Evolutionary conservation across 2,888 invertebrate genomes (phyloP).

Genomic region (Scaptomyza polygonia): DNA sequence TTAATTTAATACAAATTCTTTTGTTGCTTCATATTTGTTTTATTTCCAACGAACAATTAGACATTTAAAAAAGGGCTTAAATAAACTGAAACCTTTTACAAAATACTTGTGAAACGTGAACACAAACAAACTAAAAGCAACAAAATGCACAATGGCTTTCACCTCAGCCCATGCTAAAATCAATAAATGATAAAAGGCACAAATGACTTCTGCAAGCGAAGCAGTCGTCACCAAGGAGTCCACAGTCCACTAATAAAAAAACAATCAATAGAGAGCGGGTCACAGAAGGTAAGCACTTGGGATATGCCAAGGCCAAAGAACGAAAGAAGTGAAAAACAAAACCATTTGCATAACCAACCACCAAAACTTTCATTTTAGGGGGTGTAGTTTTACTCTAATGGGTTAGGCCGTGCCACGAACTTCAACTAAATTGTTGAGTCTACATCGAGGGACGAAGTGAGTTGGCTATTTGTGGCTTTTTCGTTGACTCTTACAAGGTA

Average conservation of each 20-base stretch:
- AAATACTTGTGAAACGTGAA: background rate
- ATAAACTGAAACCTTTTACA: background rate
- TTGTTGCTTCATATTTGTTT: too few relatives aligned
- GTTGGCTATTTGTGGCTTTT: slow-evolving; percentile 1
- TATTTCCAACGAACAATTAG: background rate
- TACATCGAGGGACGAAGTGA: slow-evolving; percentile 10
- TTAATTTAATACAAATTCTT: too few relatives aligned
- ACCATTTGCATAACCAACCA: slow-evolving; percentile 39
- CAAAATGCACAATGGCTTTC: slow-evolving; percentile 14
- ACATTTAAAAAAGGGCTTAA: background rate
- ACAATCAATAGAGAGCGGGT: slow-evolving; percentile 33
- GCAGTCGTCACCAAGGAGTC: slow-evolving; percentile 19
- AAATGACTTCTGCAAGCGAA: slow-evolving; percentile 42
- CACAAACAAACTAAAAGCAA: background rate
- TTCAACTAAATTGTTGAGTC: slow-evolving; percentile 1
- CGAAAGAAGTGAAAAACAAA: slow-evolving; percentile 1
- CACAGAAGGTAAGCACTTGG: slow-evolving; percentile 1
- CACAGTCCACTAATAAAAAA: slow-evolving; percentile 18
- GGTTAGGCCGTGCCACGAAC: background rate
- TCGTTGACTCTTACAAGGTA: slow-evolving; percentile 39
- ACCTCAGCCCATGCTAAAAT: slow-evolving; percentile 27
- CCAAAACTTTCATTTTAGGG: slow-evolving; percentile 14
- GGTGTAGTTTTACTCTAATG: background rate
- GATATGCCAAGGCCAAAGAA: slow-evolving; percentile 15
- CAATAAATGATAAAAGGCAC: slow-evolving; percentile 37